These are phyloP conservation scores for Agrochola lychnidis DNA, from an alignment of 2,888 invertebrate genomes.

Conservation along the genomic window DNA sequence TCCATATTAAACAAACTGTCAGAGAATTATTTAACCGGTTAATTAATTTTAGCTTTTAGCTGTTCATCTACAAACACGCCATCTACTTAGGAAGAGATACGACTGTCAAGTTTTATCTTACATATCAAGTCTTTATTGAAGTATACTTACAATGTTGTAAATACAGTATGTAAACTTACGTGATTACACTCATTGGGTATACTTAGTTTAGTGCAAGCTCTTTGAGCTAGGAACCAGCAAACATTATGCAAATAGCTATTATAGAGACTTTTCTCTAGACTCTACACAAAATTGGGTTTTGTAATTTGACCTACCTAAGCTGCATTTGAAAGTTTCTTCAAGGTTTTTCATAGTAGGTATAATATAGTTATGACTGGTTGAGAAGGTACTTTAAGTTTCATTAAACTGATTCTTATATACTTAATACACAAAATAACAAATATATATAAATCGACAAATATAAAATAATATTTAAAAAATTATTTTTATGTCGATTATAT, in stretches of 20 bases:
- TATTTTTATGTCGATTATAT: too few species aligned
- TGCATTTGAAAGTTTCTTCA: slow-evolving; percentile 7
- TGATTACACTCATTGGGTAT: slow-evolving; percentile 15
- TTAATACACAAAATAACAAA: too few species aligned
- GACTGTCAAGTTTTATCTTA: neutral
- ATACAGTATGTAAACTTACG: neutral
- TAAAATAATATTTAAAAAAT: too few species aligned
- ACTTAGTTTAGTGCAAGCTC: slow-evolving; percentile 22
- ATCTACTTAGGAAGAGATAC: slow-evolving; percentile 1
- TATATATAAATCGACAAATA: too few species aligned
- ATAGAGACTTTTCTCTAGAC: slow-evolving; percentile 21
- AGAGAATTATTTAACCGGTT: neutral
- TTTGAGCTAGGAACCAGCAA: slow-evolving; percentile 25
- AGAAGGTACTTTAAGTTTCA: neutral
- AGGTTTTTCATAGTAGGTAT: neutral
- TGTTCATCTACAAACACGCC: neutral
- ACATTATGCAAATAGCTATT: slow-evolving; percentile 19
- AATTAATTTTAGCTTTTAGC: neutral
- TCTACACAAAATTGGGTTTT: neutral
- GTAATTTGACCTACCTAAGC: neutral
- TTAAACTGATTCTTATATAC: neutral
- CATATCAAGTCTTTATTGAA: slow-evolving; percentile 8
- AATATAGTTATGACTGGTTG: neutral
- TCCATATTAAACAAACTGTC: neutral
- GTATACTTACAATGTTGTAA: neutral